Evolutionary conservation across 2,797 vertebrate species (phyloP).

Genomic region (Hemitrygon akajei): DNA sequence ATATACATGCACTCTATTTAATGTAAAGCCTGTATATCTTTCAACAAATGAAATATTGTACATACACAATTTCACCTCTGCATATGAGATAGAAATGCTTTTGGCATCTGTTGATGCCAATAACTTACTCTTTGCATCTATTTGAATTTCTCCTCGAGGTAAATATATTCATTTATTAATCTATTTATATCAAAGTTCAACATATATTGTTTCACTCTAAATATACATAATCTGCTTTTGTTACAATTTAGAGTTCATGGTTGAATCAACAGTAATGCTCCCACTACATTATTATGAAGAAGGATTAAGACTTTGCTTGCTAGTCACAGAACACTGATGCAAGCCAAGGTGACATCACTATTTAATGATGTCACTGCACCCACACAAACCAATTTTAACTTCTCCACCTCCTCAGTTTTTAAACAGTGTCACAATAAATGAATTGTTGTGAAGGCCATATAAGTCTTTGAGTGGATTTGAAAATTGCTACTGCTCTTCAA

Average conservation of each 20-base stretch:
- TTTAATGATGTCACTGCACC: slow-evolving; percentile 33
- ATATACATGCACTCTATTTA: not conserved
- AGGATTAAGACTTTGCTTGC: slow-evolving; percentile 7
- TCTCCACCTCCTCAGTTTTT: slow-evolving; percentile 34
- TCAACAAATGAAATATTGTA: not conserved
- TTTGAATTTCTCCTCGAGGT: not conserved
- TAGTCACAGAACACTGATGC: slow-evolving; percentile 18
- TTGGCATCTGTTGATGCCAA: not conserved
- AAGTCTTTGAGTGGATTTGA: slow-evolving; percentile 5
- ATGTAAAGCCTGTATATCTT: not conserved
- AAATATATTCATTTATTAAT: not conserved
- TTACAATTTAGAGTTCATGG: not conserved
- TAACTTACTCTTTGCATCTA: not conserved
- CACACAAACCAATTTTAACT: slow-evolving; percentile 38
- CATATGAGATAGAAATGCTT: not conserved
- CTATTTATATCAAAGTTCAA: not conserved
- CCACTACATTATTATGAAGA: not conserved
- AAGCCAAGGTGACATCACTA: slow-evolving; percentile 28
- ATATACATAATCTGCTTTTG: not conserved
- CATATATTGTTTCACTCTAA: not conserved
- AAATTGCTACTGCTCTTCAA: slow-evolving; percentile 1
- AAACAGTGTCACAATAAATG: slow-evolving; percentile 13
- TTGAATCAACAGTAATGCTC: not conserved
- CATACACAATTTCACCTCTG: not conserved
- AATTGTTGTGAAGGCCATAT: slow-evolving; percentile 8